Conservation (phyloP, 2,113 vertebrate genomes). For the Hippocampus comes region DNA sequence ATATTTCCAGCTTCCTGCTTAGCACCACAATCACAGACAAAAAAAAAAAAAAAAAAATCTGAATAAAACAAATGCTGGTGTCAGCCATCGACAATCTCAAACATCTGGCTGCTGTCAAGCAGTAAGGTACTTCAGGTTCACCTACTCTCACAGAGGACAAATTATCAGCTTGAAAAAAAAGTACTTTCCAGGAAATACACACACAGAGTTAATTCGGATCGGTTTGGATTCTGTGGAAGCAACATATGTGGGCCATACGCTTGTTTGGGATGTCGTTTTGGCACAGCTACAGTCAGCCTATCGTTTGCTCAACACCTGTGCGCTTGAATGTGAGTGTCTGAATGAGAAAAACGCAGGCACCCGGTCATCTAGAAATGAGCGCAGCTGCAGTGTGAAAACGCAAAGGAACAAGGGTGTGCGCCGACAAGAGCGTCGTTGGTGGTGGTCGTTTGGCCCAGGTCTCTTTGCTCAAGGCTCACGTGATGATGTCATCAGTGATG, state of each 20-base stretch:
- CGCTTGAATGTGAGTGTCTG: conserved; percentile 21
- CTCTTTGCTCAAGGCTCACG: conserved; percentile 28
- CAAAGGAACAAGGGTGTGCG: conserved; percentile 3
- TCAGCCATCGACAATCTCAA: conserved; percentile 1
- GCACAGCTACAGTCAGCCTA: conserved; percentile 50
- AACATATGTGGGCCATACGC: conserved; percentile 55
- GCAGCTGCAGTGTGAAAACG: conserved; percentile 44
- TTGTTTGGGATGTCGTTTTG: conserved; percentile 43
- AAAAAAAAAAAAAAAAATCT: background rate
- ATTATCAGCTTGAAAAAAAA: conserved; percentile 37
- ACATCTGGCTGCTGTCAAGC: conserved; percentile 25
- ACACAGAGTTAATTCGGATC: conserved; percentile 27
- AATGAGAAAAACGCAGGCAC: conserved; percentile 28
- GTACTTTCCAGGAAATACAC: conserved; percentile 39
- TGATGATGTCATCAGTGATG: background rate
- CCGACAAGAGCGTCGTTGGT: background rate
- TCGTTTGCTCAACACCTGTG: conserved; percentile 40
- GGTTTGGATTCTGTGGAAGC: background rate
- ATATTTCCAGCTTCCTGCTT: conserved; percentile 35
- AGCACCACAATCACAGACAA: background rate
- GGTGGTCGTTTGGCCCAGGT: conserved; percentile 10
- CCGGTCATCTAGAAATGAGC: conserved; percentile 43
- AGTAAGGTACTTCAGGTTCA: conserved; percentile 10
- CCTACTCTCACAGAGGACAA: conserved; percentile 22
- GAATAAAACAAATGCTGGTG: background rate